Evolutionary conservation across 2,888 invertebrate species (phyloP).

Genomic region (Leucoptera coffeella): DNA sequence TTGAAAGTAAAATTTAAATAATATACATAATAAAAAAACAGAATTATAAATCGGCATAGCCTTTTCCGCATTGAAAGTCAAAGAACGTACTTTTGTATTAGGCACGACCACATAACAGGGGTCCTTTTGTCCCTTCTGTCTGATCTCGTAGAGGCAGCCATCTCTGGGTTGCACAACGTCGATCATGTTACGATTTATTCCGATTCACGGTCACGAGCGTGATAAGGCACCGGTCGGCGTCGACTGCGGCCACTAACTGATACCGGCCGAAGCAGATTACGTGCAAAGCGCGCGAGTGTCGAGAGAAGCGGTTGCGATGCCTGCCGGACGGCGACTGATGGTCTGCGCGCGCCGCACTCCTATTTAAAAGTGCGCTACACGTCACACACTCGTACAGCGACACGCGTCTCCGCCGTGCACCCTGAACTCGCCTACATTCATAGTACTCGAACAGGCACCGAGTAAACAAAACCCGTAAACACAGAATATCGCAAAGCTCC

Average conservation of each 20-base stretch:
- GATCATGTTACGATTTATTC: constrained; percentile 21
- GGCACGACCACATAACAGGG: constrained; percentile 66
- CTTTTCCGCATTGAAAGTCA: no score
- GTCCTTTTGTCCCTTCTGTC: constrained; percentile 58
- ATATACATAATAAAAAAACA: no score
- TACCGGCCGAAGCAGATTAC: constrained; percentile 15
- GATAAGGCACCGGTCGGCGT: constrained; percentile 9
- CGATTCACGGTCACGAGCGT: constrained; percentile 18
- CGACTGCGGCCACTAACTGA: constrained; percentile 11
- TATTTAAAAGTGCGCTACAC: constrained; percentile 45
- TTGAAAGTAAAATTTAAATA: no score
- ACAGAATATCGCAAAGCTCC: no score
- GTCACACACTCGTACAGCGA: no score
- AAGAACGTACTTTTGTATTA: constrained; percentile 57
- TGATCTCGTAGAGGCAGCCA: constrained; percentile 61
- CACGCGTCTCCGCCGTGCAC: constrained; percentile 37
- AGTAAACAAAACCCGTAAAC: no score
- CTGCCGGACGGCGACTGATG: constrained; percentile 55
- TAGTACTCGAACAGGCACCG: background rate
- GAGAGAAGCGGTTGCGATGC: constrained; percentile 21
- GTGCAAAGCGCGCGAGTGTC: constrained; percentile 12
- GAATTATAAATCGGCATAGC: no score
- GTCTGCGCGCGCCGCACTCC: constrained; percentile 51
- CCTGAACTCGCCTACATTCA: constrained; percentile 14
- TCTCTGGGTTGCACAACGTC: constrained; percentile 36